Conservation (phyloP, 2,888 invertebrate species). For the Abrostola tripartita region DNA sequence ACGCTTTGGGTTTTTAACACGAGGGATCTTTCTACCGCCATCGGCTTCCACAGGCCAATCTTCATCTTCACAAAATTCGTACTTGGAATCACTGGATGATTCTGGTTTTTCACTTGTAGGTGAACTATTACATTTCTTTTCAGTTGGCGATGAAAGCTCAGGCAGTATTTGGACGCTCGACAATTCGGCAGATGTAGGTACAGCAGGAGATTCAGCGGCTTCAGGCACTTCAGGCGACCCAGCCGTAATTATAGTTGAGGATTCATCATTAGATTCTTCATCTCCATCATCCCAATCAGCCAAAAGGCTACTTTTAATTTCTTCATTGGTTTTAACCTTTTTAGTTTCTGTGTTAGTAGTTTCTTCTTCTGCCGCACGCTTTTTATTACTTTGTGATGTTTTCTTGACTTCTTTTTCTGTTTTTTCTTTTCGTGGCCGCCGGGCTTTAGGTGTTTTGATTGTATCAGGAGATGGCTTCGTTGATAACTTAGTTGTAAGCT, state of each 20-base stretch:
- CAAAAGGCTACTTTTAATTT: slow-evolving; percentile 91
- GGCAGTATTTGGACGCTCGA: slow-evolving; percentile 66
- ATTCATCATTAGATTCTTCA: slow-evolving; percentile 79
- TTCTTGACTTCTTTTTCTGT: slow-evolving; percentile 73
- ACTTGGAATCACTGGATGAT: slow-evolving; percentile 90
- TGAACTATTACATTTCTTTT: slow-evolving; percentile 67
- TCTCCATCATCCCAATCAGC: slow-evolving; percentile 93
- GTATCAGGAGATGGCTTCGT: slow-evolving; percentile 56
- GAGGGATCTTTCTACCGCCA: slow-evolving; percentile 90
- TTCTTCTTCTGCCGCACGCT: slow-evolving; percentile 78
- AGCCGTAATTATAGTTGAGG: slow-evolving; percentile 66
- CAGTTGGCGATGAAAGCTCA: slow-evolving; percentile 64
- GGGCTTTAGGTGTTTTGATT: slow-evolving; percentile 71
- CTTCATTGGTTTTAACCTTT: slow-evolving; percentile 88
- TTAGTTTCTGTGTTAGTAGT: slow-evolving; percentile 73
- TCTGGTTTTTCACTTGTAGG: slow-evolving; percentile 77
- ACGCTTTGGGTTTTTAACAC: slow-evolving; percentile 85
- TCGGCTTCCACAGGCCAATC: slow-evolving; percentile 87
- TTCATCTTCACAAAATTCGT: slow-evolving; percentile 94
- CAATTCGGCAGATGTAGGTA: slow-evolving; percentile 77
- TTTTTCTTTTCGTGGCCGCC: slow-evolving; percentile 76
- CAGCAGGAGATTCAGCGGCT: slow-evolving; percentile 77
- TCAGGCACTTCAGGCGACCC: slow-evolving; percentile 77
- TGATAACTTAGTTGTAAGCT: slow-evolving; percentile 65
- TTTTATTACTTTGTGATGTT: slow-evolving; percentile 71